Evolutionary conservation across 2,888 invertebrate genomes (phyloP).

Genomic region (Ichneumoninae sp.): DNA sequence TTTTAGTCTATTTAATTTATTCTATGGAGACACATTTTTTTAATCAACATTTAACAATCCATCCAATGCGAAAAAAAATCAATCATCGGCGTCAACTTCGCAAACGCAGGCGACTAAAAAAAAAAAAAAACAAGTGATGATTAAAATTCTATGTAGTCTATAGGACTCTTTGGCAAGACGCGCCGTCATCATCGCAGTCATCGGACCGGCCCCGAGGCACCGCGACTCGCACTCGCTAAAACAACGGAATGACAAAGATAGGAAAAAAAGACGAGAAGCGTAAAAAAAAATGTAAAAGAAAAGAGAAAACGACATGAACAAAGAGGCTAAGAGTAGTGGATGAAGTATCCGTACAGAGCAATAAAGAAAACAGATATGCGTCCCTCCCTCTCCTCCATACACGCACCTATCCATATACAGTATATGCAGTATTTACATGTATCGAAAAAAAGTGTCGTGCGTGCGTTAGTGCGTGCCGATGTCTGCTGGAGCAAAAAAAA

Average conservation of each 20-base stretch:
- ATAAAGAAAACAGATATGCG: slow-evolving; percentile 47
- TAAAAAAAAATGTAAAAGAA: slow-evolving; percentile 38
- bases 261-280: slow-evolving; percentile 11
- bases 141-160: slow-evolving; percentile 59
- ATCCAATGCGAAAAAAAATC: slow-evolving; percentile 30
- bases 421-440: slow-evolving; percentile 33
- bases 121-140: slow-evolving; percentile 39
- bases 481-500: slow-evolving; percentile 55
- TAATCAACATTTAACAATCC: not conserved
- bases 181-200: slow-evolving; percentile 62
- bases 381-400: not conserved
- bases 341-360: slow-evolving; percentile 53
- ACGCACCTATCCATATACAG: slow-evolving; percentile 59
- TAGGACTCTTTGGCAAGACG: slow-evolving; percentile 53
- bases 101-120: not conserved
- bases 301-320: slow-evolving; percentile 55
- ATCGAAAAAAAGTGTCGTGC: slow-evolving; percentile 57
- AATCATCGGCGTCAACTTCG: not conserved
- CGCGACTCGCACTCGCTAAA: slow-evolving; percentile 50
- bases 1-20: not conserved
- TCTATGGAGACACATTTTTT: not conserved
- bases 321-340: slow-evolving; percentile 58
- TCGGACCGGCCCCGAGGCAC: slow-evolving; percentile 63
- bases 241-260: slow-evolving; percentile 44
- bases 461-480: slow-evolving; percentile 47